phyloP scores from a whole-genome alignment of 2,113 vertebrate species.

The Megaceryle torquata region DNA sequence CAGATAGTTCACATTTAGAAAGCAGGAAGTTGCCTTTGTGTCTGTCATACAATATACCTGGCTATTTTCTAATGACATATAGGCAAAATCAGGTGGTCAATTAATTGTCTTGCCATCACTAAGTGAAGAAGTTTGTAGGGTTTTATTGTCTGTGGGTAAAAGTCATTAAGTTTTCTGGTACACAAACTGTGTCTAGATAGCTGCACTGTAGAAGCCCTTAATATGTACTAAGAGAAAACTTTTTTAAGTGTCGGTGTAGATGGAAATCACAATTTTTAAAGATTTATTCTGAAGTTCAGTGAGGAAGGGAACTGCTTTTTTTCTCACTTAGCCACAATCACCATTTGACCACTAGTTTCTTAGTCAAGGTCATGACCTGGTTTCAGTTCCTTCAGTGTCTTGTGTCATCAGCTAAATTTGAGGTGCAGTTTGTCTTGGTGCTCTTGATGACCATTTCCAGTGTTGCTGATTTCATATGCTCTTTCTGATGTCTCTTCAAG shows the following conservation, averaged over 20 bases:
- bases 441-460: not conserved
- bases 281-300: not conserved
- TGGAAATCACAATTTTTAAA: not conserved
- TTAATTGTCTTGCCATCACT: not conserved
- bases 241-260: not conserved
- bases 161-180: not conserved
- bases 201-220: not conserved
- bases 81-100: not conserved
- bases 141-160: not conserved
- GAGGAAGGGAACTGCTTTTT: not conserved
- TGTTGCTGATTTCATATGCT: not conserved
- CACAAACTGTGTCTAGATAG: not conserved
- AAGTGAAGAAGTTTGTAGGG: not conserved
- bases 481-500: conserved; percentile 60
- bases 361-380: not conserved
- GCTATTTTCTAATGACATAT: not conserved
- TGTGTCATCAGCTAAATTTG: not conserved
- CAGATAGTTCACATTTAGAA: not conserved
- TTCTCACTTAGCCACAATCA: not conserved
- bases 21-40: not conserved
- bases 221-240: not conserved
- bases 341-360: not conserved
- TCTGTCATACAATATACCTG: not conserved
- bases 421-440: not conserved
- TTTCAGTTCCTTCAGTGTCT: not conserved